Conservation (phyloP, 2,113 vertebrate species). For the Monarcha castaneiventris region DNA sequence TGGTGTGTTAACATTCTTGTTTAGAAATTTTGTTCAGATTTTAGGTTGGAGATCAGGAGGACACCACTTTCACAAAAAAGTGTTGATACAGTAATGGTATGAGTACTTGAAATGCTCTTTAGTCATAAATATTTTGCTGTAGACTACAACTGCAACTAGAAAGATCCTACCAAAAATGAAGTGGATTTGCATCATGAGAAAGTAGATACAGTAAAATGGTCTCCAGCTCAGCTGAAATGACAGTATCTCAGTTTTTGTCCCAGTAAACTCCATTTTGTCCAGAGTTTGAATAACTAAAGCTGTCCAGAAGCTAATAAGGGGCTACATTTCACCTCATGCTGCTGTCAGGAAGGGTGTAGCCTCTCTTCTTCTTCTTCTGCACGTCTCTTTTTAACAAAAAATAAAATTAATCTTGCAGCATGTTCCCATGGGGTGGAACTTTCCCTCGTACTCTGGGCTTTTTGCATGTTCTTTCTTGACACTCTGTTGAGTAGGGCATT, state of each 20-base stretch:
- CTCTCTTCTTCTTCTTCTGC: neutral
- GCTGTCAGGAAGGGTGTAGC: neutral
- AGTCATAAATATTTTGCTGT: neutral
- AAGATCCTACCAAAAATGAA: neutral
- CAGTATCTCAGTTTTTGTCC: neutral
- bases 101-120: neutral
- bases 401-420: neutral
- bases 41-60: neutral
- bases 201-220: neutral
- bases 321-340: neutral
- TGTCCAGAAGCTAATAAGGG: neutral
- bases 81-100: neutral
- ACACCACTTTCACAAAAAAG: neutral
- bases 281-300: neutral
- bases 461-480: neutral
- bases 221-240: neutral
- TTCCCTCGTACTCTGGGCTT: neutral
- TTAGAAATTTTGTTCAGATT: neutral
- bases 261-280: neutral
- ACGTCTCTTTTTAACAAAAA: neutral
- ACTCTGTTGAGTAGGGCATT: neutral
- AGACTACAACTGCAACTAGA: neutral
- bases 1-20: neutral
- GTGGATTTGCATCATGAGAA: neutral
- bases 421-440: neutral